A percentile compares a stretch with the other conserved stretches of the same genome.
These are phyloP conservation scores for Lepidonotus clava DNA, from an alignment of 2,888 invertebrate species.

Conservation along the genomic window DNA sequence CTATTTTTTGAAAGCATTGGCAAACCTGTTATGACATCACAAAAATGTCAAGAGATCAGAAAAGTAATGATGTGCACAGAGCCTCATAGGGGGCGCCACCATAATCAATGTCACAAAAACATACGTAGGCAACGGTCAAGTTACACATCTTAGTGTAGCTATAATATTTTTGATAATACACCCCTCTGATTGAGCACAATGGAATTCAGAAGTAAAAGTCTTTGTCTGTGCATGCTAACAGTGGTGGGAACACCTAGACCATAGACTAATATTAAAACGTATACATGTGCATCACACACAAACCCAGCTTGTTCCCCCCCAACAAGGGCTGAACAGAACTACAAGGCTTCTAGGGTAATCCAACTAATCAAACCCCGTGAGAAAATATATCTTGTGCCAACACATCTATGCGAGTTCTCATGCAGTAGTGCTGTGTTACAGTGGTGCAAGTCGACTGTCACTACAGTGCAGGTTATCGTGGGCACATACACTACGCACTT, in stretches of 20 bases:
- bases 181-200: background rate
- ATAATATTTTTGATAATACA: background rate
- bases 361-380: background rate
- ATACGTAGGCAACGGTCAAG: background rate
- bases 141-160: background rate
- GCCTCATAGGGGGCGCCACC: background rate
- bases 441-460: no score
- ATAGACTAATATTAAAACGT: background rate
- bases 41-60: background rate
- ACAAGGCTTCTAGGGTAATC: background rate
- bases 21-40: background rate
- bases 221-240: background rate
- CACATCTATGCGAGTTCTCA: no score
- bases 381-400: background rate
- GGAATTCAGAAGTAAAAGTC: background rate
- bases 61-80: no score
- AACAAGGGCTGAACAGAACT: background rate
- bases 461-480: no score
- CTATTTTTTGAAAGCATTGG: background rate
- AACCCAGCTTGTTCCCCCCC: background rate
- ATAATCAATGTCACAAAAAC: no score
- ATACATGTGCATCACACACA: background rate
- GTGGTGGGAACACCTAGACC: background rate
- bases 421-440: no score
- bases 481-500: no score